Base-by-base conservation (phyloP, 1,140 invertebrate genomes). In the Sycobia sp. region DNA sequence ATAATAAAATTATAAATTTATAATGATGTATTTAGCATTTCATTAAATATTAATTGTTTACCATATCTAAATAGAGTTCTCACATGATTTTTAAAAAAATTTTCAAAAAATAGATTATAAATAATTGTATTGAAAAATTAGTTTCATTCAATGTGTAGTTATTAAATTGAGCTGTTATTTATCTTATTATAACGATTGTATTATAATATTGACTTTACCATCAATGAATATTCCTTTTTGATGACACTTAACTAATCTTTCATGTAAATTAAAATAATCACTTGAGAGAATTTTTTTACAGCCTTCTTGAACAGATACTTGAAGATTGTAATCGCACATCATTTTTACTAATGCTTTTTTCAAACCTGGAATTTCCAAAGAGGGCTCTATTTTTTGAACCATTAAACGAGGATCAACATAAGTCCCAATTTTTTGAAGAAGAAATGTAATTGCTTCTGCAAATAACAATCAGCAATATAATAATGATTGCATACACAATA, bases 321-420 rank as follows among this genome's bases (percentile, higher is more conserved):
- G 95, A 34, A 98, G 82, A 77, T 94, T 95, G 75, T 96, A 98
- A 77, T 98, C 96, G 73, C 92, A 90, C 77, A 99, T 88, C 87
- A 99, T 95, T 82, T 97, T 97, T 0, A 95, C 91, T 4, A 99
- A 82, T 4, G 95, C 93, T 72, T 94, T 89, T 67, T 95, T 90
- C 1, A 99, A 79, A 14, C 94, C 92, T 47, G 92, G 92, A 69
- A 99, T 96, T 77, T 92, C 84, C 76, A 94, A 89, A 2, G 88
- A 88, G 3, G 88, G 84, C 68, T 90, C 86, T 68, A 99, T 98
- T 74, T 89, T 89, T 72, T 90, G 83, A 55, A 98, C 90, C 56
- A 98, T 85, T 66, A 91, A 86, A 61, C 90, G 89, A 0, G 96
- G 96, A 82, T 98, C 94, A 1, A 97, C 89, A 74, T 95, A 93